Evolutionary conservation across 2,797 vertebrate genomes (phyloP).

Genomic region (Cyprinella venusta): DNA sequence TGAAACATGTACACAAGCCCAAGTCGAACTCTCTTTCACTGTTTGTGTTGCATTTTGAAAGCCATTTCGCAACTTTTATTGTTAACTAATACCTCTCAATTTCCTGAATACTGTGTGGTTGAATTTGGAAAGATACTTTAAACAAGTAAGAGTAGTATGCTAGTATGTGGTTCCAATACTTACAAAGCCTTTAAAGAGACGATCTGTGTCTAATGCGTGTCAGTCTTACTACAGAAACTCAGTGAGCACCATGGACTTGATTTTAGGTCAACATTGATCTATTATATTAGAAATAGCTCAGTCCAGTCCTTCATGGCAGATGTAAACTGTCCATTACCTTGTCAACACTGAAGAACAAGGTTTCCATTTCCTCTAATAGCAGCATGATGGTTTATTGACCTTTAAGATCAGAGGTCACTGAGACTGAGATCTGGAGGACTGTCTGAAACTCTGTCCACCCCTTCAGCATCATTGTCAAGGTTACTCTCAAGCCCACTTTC

Average conservation of each 20-base stretch:
- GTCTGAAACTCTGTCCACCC: conserved; percentile 63
- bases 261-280: background rate
- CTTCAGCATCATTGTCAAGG: conserved; percentile 53
- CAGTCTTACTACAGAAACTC: background rate
- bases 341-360: background rate
- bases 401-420: conserved; percentile 74
- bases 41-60: background rate
- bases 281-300: background rate
- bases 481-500: conserved; percentile 66
- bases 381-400: conserved; percentile 13
- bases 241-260: background rate
- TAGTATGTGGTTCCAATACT: background rate
- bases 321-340: background rate
- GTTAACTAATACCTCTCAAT: background rate
- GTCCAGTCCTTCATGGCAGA: background rate
- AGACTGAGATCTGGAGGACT: conserved; percentile 78
- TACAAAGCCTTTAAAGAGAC: background rate
- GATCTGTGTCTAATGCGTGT: background rate
- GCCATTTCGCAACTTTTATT: background rate
- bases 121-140: background rate
- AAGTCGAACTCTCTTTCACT: background rate
- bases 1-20: background rate
- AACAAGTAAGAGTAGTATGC: background rate
- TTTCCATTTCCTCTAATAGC: background rate
- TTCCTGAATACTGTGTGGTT: background rate